phyloP scores from a whole-genome alignment of 1,140 invertebrate genomes.

The Aethina tumida region DNA sequence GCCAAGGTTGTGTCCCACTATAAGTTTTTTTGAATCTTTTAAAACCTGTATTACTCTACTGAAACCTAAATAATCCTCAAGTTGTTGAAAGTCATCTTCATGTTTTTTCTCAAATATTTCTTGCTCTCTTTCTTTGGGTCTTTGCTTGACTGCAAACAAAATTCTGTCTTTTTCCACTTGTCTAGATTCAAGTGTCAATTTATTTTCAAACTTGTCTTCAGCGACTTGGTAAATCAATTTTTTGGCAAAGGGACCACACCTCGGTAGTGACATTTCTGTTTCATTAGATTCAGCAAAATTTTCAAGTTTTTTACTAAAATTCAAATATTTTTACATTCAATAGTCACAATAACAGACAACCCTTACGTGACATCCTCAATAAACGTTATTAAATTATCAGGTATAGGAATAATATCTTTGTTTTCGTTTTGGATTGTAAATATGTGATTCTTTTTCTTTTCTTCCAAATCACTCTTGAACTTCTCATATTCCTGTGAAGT shows the following conservation, averaged over 20 bases:
- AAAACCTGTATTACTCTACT: slow-evolving; percentile 66
- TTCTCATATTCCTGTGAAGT: slow-evolving; percentile 53
- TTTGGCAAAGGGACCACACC: slow-evolving; percentile 59
- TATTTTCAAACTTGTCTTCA: slow-evolving; percentile 41
- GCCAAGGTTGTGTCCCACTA: slow-evolving; percentile 81
- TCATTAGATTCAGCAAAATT: slow-evolving; percentile 46
- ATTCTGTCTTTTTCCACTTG: slow-evolving; percentile 41
- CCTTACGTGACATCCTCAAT: slow-evolving; percentile 46
- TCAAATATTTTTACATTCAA: not conserved
- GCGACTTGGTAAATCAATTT: slow-evolving; percentile 63
- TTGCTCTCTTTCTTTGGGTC: slow-evolving; percentile 38
- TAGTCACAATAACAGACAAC: not conserved
- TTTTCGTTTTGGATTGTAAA: slow-evolving; percentile 12
- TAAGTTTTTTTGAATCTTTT: slow-evolving; percentile 63
- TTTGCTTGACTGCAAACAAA: slow-evolving; percentile 39
- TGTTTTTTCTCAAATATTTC: slow-evolving; percentile 40
- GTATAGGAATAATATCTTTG: slow-evolving; percentile 36
- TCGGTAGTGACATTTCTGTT: slow-evolving; percentile 47
- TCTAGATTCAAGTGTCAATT: slow-evolving; percentile 45
- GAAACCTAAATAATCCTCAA: slow-evolving; percentile 68
- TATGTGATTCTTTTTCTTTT: slow-evolving; percentile 36
- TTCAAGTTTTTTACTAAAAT: slow-evolving; percentile 48
- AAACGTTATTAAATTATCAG: slow-evolving; percentile 46
- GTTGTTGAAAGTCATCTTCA: slow-evolving; percentile 43
- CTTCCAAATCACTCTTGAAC: slow-evolving; percentile 48